Base-by-base conservation (phyloP, 2,797 vertebrate genomes). In the Onychomys torridus region DNA sequence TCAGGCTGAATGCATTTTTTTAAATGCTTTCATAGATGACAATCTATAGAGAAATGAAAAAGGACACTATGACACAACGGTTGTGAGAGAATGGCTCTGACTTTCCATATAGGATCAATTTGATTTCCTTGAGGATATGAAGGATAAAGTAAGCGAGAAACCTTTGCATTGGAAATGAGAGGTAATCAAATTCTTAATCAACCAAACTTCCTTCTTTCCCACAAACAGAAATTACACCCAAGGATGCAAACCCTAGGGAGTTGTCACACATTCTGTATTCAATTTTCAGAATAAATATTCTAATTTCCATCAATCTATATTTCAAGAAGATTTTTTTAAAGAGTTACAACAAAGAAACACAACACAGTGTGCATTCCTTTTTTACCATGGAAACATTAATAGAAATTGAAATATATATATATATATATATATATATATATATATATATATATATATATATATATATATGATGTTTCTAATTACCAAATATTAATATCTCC, bases 101-200 rank as follows among this genome's bases (percentile, higher is more conserved):
- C 43, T 95, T 95, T 95, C 92, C 59, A 52, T 88, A 73, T 52
- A 67, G 69, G 59, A 97, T 88, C 76, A 92, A 69, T 95, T 90
- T 94, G 86, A 92, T 96, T 93, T 96, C 85, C 86, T 96, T 79
- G 82, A 92, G 81, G 92, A 94, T 94, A 86, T 84, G 86, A 87
- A 97, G 76, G 23, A 57, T 94, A 93, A 46, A 73, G 27, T 84
- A 90, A 82, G 55, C 34, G 79, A 71, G 81, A 96, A 95, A 88
- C 6, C 82, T 90, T 97, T 94, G 55, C 86, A 96, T 94, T 92
- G 92, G 71, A 92, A 83, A 94, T 88, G 92, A 94, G 57, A 96
- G 23, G 49, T 92, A 92, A 96, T 96, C 90, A 94, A 94, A 96
- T 87, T 89, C 75, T 95, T 94, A 92, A 95, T 95, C 89, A 95